Evolutionary conservation across 1,140 invertebrate species (phyloP).

Genomic region (Drosophila novamexicana): DNA sequence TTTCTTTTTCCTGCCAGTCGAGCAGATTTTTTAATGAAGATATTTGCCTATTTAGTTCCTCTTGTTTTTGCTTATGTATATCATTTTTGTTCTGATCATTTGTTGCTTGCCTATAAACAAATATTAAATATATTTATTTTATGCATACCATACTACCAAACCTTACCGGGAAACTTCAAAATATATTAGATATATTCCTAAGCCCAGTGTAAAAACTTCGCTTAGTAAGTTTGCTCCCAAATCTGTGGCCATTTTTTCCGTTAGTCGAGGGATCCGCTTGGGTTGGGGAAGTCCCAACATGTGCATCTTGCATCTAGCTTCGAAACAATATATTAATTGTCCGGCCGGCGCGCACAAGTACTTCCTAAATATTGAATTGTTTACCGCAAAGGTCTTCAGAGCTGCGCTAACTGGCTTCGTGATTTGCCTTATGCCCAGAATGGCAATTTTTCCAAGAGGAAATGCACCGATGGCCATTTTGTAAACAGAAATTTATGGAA

Average conservation of each 20-base stretch:
- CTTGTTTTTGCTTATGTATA: neutral
- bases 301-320: conserved; percentile 47
- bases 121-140: neutral
- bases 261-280: conserved; percentile 28
- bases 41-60: conserved; percentile 11
- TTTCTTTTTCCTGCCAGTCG: conserved; percentile 39
- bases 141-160: too few relatives aligned
- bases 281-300: conserved; percentile 56
- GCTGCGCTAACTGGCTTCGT: conserved; percentile 34
- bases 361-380: conserved; percentile 20
- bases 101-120: conserved; percentile 24
- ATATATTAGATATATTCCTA: conserved; percentile 31
- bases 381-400: conserved; percentile 30
- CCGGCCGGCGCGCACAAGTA: conserved; percentile 44
- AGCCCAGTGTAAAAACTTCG: conserved; percentile 43
- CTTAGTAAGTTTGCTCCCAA: conserved; percentile 47
- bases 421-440: conserved; percentile 39
- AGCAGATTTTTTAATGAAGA: conserved; percentile 22
- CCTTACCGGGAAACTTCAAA: conserved; percentile 43
- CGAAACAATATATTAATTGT: conserved; percentile 45
- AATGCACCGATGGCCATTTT: conserved; percentile 53
- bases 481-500: conserved; percentile 19
- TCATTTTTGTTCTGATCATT: conserved; percentile 36
- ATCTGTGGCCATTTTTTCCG: conserved; percentile 28
- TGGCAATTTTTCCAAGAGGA: conserved; percentile 49